phyloP scores from a whole-genome alignment of 2,797 vertebrate genomes.

The Tragelaphus oryx region DNA sequence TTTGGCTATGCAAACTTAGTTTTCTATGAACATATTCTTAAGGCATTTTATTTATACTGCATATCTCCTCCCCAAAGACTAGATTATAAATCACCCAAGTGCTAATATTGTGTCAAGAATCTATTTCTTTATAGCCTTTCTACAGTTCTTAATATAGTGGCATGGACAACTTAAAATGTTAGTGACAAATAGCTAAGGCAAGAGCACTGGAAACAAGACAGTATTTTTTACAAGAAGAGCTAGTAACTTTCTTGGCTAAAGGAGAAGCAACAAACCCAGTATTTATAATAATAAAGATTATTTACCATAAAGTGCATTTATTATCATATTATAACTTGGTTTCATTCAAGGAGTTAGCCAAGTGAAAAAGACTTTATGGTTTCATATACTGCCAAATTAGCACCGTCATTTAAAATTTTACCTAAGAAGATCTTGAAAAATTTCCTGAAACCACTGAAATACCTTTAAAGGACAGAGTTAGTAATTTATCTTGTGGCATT shows the following conservation, averaged over 20 bases:
- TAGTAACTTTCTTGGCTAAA: background rate
- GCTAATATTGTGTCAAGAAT: background rate
- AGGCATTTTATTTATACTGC: background rate
- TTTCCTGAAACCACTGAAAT: slow-evolving; percentile 35
- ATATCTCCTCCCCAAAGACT: background rate
- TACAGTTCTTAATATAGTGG: background rate
- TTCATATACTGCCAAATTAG: slow-evolving; percentile 31
- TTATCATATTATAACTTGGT: slow-evolving; percentile 15
- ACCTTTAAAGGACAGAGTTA: background rate
- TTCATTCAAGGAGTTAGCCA: slow-evolving; percentile 36
- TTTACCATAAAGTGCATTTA: slow-evolving; percentile 23
- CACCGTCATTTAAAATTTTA: slow-evolving; percentile 48
- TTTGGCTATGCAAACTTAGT: background rate
- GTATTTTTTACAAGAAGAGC: background rate
- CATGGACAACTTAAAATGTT: background rate
- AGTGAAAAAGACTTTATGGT: slow-evolving; percentile 4
- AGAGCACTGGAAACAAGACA: slow-evolving; percentile 18
- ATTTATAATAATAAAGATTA: slow-evolving; percentile 23
- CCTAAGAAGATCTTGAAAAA: slow-evolving; percentile 31
- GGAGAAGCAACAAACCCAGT: background rate
- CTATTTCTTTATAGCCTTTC: background rate
- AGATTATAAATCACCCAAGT: background rate
- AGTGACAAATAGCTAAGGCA: background rate
- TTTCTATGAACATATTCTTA: background rate
- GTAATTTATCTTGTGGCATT: slow-evolving; percentile 26